Base-by-base conservation (phyloP, 2,113 vertebrate species). In the Vulpes vulpes region DNA sequence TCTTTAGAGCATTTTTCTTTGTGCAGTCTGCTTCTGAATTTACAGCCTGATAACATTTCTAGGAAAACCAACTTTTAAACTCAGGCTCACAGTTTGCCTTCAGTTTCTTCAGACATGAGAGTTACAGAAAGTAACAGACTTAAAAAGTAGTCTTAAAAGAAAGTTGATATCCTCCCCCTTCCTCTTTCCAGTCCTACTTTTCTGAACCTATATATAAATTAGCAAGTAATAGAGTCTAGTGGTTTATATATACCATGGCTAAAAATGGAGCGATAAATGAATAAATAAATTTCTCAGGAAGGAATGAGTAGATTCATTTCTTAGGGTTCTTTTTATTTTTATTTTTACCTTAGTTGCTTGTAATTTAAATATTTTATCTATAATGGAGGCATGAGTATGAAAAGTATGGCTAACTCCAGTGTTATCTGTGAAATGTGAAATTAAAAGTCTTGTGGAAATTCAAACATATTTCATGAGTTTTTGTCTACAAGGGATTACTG, bases 31-130 rank as follows among this genome's bases (percentile, higher is more conserved):
- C 94, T 95, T 92, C 53, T 30, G 57, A 90, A 69, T 88, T 90
- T 95, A 94, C 6, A 43, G 94, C 83, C 96, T 93, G 81, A 35
- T 90, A 87, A 83, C 35, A 90, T 87, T 95, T 85, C 73, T 74
- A 93, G 79, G 90, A 96, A 96, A 86, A 94, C 49, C 95, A 90
- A 94, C 83, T 92, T 87, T 87, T 82, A 96, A 89, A 89, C 32
- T 67, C 73, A n/a, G 86, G 83, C 22, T 85, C 53, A 67, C 16
- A 20, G 71, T 92, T 73, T 96, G 79, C 83, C 95, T 64, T 80
- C 23, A 23, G 73, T 91, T 91, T 62, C 89, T 76, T 32, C 57
- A 95, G 84, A 71, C 20, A 8, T 3, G 19, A 30, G 76, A 83
- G 38, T 89, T 80, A 76, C 38, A 78, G 35, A 80, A 49, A 95